phyloP scores from a whole-genome alignment of 2,797 vertebrate species.

The Thamnophis elegans region DNA sequence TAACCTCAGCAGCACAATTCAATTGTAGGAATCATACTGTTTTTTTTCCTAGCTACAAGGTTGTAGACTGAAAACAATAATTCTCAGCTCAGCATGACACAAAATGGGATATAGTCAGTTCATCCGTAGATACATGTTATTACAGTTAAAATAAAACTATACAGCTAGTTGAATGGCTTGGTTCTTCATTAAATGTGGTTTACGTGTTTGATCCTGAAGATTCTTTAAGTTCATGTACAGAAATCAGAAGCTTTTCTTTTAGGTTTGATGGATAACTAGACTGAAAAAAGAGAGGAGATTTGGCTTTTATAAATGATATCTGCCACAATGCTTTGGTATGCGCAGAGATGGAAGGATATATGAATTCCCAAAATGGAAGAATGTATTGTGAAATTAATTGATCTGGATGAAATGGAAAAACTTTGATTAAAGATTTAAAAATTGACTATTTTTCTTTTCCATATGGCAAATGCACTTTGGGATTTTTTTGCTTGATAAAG shows the following conservation, averaged over 20 bases:
- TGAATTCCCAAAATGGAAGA: neutral
- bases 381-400: neutral
- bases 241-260: neutral
- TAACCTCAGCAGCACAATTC: neutral
- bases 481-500: neutral
- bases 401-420: neutral
- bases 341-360: neutral
- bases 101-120: neutral
- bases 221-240: neutral
- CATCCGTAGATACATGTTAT: neutral
- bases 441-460: neutral
- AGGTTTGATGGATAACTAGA: neutral
- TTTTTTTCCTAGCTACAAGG: neutral
- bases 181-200: neutral
- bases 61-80: neutral
- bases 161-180: neutral
- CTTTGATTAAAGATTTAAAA: neutral
- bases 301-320: neutral
- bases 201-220: neutral
- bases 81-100: neutral
- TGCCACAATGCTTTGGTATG: neutral
- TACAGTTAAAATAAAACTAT: neutral
- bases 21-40: neutral
- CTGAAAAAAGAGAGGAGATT: neutral
- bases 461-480: too few species aligned